phyloP scores from a whole-genome alignment of 2,888 invertebrate genomes.

The Lasioglossum oenotherae region DNA sequence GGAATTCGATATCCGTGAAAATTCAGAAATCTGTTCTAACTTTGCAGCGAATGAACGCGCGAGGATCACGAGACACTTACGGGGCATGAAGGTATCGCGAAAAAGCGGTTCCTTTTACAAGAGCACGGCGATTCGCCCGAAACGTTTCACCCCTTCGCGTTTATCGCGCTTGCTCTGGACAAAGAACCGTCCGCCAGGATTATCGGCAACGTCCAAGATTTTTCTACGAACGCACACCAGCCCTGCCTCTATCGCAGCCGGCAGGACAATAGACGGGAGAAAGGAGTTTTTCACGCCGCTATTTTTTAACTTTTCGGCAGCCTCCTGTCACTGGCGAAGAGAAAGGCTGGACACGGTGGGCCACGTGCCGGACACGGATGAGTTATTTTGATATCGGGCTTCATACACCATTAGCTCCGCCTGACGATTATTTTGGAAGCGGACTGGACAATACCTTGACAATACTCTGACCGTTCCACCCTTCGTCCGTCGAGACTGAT shows the following conservation, averaged over 20 bases:
- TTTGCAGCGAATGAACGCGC: not conserved
- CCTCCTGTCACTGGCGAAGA: conserved; percentile 41
- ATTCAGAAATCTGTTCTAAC: too few species aligned
- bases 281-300: conserved; percentile 68
- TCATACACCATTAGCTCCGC: conserved; percentile 82
- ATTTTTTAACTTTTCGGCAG: conserved; percentile 67
- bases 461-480: conserved; percentile 77
- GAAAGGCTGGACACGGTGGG: conserved; percentile 65
- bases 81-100: not conserved
- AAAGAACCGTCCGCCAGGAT: conserved; percentile 26
- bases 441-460: conserved; percentile 81
- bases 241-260: conserved; percentile 57
- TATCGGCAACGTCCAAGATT: conserved; percentile 62
- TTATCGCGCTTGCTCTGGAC: conserved; percentile 8
- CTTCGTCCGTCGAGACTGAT: conserved; percentile 49
- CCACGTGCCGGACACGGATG: conserved; percentile 74
- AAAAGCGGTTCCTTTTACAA: not conserved
- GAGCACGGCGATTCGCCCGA: not conserved
- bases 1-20: not conserved
- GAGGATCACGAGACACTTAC: not conserved
- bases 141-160: not conserved
- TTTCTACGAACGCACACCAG: conserved; percentile 28
- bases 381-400: conserved; percentile 83
- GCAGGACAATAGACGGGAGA: conserved; percentile 66
- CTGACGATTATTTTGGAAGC: conserved; percentile 80